Evolutionary conservation across 2,113 vertebrate genomes (phyloP), one percentile per base, ranked within the genome.

Genomic region (Larimichthys polyactis): DNA sequence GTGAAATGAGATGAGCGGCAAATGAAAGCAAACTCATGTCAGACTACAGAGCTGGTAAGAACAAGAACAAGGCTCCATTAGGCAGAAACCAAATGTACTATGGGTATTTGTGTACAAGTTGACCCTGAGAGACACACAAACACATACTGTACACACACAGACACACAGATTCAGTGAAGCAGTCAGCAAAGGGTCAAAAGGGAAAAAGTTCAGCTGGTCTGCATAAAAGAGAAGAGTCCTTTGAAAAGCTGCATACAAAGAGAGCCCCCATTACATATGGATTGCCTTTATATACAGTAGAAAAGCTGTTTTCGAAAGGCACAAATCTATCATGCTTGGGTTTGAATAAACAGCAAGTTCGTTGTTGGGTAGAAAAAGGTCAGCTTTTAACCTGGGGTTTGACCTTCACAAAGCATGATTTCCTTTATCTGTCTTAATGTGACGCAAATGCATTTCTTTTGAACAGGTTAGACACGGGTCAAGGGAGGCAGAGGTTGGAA

Each of bases 21-120:
- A 79, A 83, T 76, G 46, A 87, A 83, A 91, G 83, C 83, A 89
- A 89, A 90, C 17, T 52, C 81, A 4, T 87, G 82, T 90, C 57
- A 44, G 70, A 69, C 69, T 36, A 57, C 72, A 54, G 64, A 70
- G 63, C 62, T 59, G 15, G 69, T 83, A 55, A 77, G 78, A 75
- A 70, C 52, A 75, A 68, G 75, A 84, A 73, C 66, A 75, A 20
- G 76, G 29, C 63, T 87, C 85, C 74, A 78, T 85, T 78, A 62
- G 46, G 65, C 59, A 51, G 17, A 67, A 62, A 71, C 75, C 15
- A 27, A 22, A 2, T 59, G 77, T 62, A 74, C 55, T 10, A 51
- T 48, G 51, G 74, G 40, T 72, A 66, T 7, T 24, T 71, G 78
- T 83, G 81, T 75, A 69, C 81, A 81, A 49, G 64, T 89, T 79